Base-by-base conservation (phyloP, 2,113 vertebrate species). In the Neodon shergylaensis region DNA sequence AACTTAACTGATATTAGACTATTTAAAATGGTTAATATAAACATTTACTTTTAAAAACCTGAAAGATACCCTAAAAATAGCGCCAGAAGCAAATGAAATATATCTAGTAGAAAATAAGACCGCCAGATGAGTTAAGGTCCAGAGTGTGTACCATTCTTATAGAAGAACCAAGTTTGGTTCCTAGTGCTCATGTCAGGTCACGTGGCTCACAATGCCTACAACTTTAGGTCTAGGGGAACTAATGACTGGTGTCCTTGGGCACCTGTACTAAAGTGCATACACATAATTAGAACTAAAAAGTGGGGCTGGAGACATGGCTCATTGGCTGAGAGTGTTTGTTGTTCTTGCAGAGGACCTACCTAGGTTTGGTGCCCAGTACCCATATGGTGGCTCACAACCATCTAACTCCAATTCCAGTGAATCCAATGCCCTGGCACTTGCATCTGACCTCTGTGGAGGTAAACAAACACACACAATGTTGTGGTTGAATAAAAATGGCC, bases 11-110 rank as follows among this genome's bases (percentile, higher is more conserved):
- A 82, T 49, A 92, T 73, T 65, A 87, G 52, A 89, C 54, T 83
- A 82, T 21, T 66, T 95, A 76, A 88, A 88, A 79, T 52, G 17
- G 88, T 66, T 42, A 91, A 66, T 52, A 88, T 78, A 84, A 93
- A 95, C 76, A 72, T 52, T 5, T 88, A 47, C 16, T 42, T 39
- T 52, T 58, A 58, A 92, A 92, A 95, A 72, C 36, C 9, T 66
- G 52, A 26, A 47, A 33, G 58, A 81, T 39, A 72, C 0, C 72
- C 49, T 42, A 58, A 86, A 82, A 78, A 92, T 24, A 36, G 61
- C 54, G 77, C 26, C 63, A 79, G 10, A 47, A 19, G 21, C 79
- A 90, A 94, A 77, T 14, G 26, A 93, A 85, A 78, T 39, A 13
- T 52, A 52, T 42, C 42, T 63, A 44, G 68, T 33, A 93, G 76